phyloP scores from a whole-genome alignment of 2,113 vertebrate genomes.

The Phocoena sinus region DNA sequence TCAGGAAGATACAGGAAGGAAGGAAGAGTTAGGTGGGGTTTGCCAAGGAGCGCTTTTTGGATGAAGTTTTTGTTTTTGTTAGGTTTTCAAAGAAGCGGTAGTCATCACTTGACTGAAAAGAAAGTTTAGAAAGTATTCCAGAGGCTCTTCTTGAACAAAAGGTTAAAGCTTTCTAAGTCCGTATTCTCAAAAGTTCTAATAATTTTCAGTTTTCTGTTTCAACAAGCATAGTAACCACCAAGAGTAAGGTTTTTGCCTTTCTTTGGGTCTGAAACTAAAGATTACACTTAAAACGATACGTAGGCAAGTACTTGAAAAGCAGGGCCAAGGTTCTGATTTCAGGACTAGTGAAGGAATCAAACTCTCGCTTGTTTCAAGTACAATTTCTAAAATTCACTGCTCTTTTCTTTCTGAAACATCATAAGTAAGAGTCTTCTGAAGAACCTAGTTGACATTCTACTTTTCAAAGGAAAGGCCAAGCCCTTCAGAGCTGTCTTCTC shows the following conservation, averaged over 20 bases:
- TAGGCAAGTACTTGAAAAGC: conserved; percentile 75
- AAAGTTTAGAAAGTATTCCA: conserved; percentile 41
- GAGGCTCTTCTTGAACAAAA: background rate
- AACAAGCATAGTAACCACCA: conserved; percentile 82
- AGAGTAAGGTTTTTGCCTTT: conserved; percentile 78
- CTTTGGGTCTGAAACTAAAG: conserved; percentile 81
- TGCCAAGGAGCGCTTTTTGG: background rate
- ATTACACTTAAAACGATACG: conserved; percentile 79
- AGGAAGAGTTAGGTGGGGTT: background rate
- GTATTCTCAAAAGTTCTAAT: conserved; percentile 68
- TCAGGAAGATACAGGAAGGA: background rate
- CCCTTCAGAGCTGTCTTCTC: background rate
- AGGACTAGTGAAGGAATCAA: conserved; percentile 72
- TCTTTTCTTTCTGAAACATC: conserved; percentile 65
- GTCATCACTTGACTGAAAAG: background rate
- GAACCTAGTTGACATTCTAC: background rate
- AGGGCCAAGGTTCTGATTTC: conserved; percentile 76
- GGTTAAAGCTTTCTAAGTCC: background rate
- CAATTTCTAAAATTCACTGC: conserved; percentile 77
- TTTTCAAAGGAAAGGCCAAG: background rate
- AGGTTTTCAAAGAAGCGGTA: background rate
- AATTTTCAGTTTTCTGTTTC: conserved; percentile 84
- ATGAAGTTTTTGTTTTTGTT: background rate
- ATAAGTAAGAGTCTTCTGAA: background rate
- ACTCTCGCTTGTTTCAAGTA: conserved; percentile 81